Evolutionary conservation across 2,113 vertebrate species (phyloP).

Genomic region (Clarias magur): DNA sequence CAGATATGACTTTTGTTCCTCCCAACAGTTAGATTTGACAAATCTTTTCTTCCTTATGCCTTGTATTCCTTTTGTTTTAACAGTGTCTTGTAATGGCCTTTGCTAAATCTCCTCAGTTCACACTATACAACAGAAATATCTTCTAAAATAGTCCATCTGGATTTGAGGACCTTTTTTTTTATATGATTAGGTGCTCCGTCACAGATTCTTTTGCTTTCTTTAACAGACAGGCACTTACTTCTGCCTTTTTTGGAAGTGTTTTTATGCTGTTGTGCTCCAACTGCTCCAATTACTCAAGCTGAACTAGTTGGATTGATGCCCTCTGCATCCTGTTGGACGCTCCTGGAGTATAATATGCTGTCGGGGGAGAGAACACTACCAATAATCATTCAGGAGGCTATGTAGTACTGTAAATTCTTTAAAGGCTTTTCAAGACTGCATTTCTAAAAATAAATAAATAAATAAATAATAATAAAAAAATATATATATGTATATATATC

Average conservation of each 20-base stretch:
- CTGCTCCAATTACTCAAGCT: constrained; percentile 44
- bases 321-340: constrained; percentile 6
- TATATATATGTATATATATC: too few species aligned
- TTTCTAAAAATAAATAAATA: neutral
- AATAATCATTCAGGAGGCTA: constrained; percentile 17
- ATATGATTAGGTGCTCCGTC: constrained; percentile 43
- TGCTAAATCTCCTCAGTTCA: constrained; percentile 31
- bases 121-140: constrained; percentile 35
- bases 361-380: neutral
- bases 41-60: neutral
- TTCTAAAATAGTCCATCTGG: constrained; percentile 27
- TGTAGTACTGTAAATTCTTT: constrained; percentile 16
- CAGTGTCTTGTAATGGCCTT: constrained; percentile 29
- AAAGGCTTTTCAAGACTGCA: neutral
- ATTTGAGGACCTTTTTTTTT: constrained; percentile 20
- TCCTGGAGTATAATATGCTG: constrained; percentile 22
- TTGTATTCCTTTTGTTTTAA: constrained; percentile 19
- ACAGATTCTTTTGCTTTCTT: constrained; percentile 31
- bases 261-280: constrained; percentile 29
- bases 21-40: constrained; percentile 13
- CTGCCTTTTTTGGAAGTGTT: constrained; percentile 12
- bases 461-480: too few species aligned
- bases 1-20: constrained; percentile 6
- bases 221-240: constrained; percentile 26
- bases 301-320: constrained; percentile 13